Base-by-base conservation (phyloP, 2,888 invertebrate species). In the Ennomos fuscantarius region DNA sequence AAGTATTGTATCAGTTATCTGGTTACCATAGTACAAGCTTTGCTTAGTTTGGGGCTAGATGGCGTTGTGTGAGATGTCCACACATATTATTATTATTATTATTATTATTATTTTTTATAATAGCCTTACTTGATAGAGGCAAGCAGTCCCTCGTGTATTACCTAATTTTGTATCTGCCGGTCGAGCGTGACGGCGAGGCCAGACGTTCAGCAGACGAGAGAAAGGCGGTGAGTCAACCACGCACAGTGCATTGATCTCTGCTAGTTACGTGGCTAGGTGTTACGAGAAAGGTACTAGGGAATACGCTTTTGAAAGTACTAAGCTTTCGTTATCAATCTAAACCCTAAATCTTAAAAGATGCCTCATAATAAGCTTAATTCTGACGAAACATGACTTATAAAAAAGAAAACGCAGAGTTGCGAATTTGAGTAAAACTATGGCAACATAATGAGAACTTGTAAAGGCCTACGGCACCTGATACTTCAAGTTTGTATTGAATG, bases 141-240 rank as follows among this genome's bases (percentile, higher is more conserved):
- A 33, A 33, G 35, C 50, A 32, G 39, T 48, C 43, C 47, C 44
- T 37, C 63, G 60, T 52, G 60, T 57, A 47, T 60, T 63, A 63
- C 62, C 59, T 55, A 59, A 65, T 54, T 58, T 24, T 46, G 47
- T 60, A 49, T 56, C 35, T 48, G 57, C 41, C 53, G 62, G 52
- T 61, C 55, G 46, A 60, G 61, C 64, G 62, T 60, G 55, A 52
- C 60, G 53, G 58, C 48, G 62, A 56, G 65, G 73, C 81, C 83
- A 87, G 87, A 87, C 87, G 74, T 70, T 62, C 74, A 64, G 78
- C 71, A 87, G 87, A 87, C 87, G 78, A 78, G 86, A 83, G 89
- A 89, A 89, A 89, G 89, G 84, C 80, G 62, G 62, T 79, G 81
- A 80, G 69, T 81, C 79, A 75, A 64, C 62, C 48, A 57, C 63